Conservation (phyloP, 2,888 invertebrate species). For the Loripinus fragilis region DNA sequence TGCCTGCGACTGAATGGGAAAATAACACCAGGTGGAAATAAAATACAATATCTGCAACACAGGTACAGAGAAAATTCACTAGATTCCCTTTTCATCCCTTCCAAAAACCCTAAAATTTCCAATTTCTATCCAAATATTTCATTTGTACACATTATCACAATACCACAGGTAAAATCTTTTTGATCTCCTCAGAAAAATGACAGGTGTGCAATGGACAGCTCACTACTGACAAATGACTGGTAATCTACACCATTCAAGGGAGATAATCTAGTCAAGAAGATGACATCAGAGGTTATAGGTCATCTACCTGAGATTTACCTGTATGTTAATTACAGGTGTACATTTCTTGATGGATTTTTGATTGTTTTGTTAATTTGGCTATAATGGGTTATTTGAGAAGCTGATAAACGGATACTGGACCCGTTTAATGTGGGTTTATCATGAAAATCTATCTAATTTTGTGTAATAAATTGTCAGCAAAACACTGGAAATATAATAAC, state of each 20-base stretch:
- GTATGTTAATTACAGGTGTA: conserved; percentile 16
- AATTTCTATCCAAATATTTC: conserved; percentile 12
- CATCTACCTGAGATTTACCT: not conserved
- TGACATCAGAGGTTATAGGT: conserved; percentile 31
- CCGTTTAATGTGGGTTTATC: conserved; percentile 3
- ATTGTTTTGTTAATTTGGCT: conserved; percentile 18
- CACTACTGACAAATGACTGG: conserved; percentile 42
- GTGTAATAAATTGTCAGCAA: conserved; percentile 5
- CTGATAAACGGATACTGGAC: not conserved
- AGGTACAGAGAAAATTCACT: not conserved
- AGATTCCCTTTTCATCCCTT: not conserved
- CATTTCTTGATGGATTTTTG: not conserved
- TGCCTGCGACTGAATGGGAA: not conserved
- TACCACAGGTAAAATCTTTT: conserved; percentile 22
- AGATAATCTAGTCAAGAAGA: conserved; percentile 3
- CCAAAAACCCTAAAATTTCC: not conserved
- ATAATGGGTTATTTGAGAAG: conserved; percentile 9
- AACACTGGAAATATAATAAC: not conserved
- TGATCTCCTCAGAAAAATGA: conserved; percentile 33
- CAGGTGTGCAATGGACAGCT: conserved; percentile 36
- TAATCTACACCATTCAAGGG: conserved; percentile 48
- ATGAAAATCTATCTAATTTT: not conserved
- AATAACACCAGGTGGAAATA: conserved; percentile 1
- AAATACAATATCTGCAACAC: not conserved
- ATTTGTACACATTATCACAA: conserved; percentile 13